Percentiles rank a stretch among this genome's conserved stretches.
Evolutionary conservation across 2,888 invertebrate genomes (phyloP).

Genomic region (Xestia rhomboidea): DNA sequence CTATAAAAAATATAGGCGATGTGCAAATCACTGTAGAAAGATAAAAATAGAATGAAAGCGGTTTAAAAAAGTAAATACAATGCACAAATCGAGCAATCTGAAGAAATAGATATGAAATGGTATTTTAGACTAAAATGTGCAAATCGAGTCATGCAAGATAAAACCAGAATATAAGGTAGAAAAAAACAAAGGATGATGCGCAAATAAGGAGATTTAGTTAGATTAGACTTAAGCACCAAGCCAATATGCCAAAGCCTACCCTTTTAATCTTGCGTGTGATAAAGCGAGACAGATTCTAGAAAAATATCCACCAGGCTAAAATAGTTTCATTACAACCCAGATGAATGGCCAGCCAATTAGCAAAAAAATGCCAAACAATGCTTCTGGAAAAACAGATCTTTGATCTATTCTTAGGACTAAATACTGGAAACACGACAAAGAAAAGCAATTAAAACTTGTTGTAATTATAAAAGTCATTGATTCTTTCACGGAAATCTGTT

Average conservation of each 20-base stretch:
- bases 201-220: constrained; percentile 8
- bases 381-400: neutral
- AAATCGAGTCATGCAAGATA: neutral
- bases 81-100: neutral
- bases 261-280: constrained; percentile 26
- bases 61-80: neutral
- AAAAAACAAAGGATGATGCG: neutral
- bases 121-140: neutral
- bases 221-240: constrained; percentile 19
- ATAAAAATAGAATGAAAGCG: too few species aligned
- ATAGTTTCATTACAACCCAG: neutral
- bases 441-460: neutral
- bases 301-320: constrained; percentile 1
- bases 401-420: neutral
- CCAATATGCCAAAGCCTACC: constrained; percentile 25
- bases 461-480: neutral
- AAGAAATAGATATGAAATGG: neutral
- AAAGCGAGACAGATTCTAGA: constrained; percentile 10
- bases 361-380: neutral
- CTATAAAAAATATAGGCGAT: too few species aligned
- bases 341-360: neutral
- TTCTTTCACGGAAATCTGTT: neutral
- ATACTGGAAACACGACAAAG: neutral
- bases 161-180: neutral
- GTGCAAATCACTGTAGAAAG: neutral